phyloP scores from a whole-genome alignment of 2,113 vertebrate species.

The Pedetes capensis region DNA sequence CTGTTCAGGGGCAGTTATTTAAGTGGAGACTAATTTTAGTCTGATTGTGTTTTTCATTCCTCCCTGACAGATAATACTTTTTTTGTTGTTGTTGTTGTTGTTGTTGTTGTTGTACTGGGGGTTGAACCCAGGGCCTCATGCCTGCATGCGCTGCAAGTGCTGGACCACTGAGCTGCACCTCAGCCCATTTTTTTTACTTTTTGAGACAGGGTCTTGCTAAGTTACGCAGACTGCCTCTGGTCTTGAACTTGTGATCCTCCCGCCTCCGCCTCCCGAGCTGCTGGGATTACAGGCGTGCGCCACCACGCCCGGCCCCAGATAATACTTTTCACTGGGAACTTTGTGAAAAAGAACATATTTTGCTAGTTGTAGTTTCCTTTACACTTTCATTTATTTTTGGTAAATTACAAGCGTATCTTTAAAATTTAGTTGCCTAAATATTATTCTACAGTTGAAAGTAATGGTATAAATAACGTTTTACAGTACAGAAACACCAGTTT shows the following conservation, averaged over 20 bases:
- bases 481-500: not conserved
- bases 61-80: not conserved
- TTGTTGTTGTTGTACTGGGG: no score
- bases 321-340: not conserved
- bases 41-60: not conserved
- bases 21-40: not conserved
- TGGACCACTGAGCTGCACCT: no score
- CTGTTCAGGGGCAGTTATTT: not conserved
- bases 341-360: conserved; percentile 26
- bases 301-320: no score
- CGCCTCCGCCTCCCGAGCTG: no score
- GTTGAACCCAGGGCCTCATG: no score
- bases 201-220: no score
- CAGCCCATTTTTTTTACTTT: no score
- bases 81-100: no score
- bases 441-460: conserved; percentile 36
- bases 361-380: not conserved
- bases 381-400: not conserved
- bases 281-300: no score
- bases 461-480: conserved; percentile 7
- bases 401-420: conserved; percentile 20
- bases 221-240: no score
- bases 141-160: no score
- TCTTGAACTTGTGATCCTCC: no score
- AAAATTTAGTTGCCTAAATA: conserved; percentile 16